Evolutionary conservation across 2,797 vertebrate genomes (phyloP).

Genomic region (Nyctalus aviator): DNA sequence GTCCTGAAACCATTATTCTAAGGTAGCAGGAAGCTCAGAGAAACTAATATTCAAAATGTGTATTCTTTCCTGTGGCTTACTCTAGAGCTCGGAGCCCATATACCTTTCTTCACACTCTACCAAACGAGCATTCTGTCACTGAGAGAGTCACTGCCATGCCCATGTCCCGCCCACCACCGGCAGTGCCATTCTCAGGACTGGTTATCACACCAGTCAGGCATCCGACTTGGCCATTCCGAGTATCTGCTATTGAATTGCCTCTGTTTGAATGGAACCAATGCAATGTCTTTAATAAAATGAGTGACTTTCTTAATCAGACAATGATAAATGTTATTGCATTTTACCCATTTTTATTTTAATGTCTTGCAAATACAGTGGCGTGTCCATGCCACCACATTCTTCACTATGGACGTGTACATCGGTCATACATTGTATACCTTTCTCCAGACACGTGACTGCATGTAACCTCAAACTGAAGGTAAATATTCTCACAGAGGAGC

Average conservation of each 20-base stretch:
- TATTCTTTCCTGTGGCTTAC: neutral
- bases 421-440: neutral
- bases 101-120: neutral
- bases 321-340: neutral
- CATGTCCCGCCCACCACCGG: neutral
- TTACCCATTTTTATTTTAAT: neutral
- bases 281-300: neutral
- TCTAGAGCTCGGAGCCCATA: neutral
- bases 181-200: neutral
- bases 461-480: neutral
- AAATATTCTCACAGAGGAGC: neutral
- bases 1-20: neutral
- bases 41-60: neutral
- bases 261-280: neutral
- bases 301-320: neutral
- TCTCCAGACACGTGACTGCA: neutral
- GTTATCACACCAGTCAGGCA: accelerated
- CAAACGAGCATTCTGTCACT: neutral
- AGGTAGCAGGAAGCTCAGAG: neutral
- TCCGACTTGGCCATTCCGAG: neutral
- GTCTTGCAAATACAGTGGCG: neutral
- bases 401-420: neutral
- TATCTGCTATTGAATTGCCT: neutral
- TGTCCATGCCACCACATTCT: neutral
- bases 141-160: neutral